Evolutionary conservation across 2,797 vertebrate species (phyloP).

Genomic region (Lateolabrax maculatus): DNA sequence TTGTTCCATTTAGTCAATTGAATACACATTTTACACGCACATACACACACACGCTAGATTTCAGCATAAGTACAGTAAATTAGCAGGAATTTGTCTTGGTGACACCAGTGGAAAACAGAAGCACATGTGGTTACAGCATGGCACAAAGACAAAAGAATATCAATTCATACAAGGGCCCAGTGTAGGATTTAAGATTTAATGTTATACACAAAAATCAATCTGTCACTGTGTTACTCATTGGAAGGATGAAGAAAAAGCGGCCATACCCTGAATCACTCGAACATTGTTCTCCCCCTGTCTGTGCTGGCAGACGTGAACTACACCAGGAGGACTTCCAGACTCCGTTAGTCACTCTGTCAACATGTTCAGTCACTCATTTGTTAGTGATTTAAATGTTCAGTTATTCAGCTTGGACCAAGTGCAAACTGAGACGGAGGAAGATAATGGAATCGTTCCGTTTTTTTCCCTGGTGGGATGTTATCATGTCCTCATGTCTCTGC

Average conservation of each 20-base stretch:
- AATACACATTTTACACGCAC: conserved; percentile 15
- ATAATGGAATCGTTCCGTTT: conserved; percentile 59
- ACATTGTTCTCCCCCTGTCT: conserved; percentile 7
- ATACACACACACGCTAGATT: conserved; percentile 14
- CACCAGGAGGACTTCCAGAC: conserved; percentile 37
- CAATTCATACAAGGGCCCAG: neutral
- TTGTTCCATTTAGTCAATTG: conserved; percentile 48
- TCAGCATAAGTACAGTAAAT: conserved; percentile 30
- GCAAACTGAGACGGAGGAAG: conserved; percentile 31
- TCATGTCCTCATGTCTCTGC: conserved; percentile 44
- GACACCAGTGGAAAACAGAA: conserved; percentile 62
- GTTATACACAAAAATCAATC: conserved; percentile 12
- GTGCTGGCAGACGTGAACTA: conserved; percentile 23
- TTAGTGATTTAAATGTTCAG: conserved; percentile 53
- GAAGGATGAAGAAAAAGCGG: conserved; percentile 10
- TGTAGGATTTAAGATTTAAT: neutral
- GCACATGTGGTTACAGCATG: conserved; percentile 39
- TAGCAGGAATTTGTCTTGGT: conserved; percentile 39
- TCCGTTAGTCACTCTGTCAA: conserved; percentile 59
- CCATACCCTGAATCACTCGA: conserved; percentile 9
- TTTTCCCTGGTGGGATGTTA: conserved; percentile 47
- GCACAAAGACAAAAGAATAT: conserved; percentile 28
- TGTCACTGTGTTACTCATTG: conserved; percentile 19
- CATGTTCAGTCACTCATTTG: conserved; percentile 53
- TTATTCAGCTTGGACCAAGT: conserved; percentile 40